Conservation (phyloP, 1,140 invertebrate species). For the Orius insidiosus region DNA sequence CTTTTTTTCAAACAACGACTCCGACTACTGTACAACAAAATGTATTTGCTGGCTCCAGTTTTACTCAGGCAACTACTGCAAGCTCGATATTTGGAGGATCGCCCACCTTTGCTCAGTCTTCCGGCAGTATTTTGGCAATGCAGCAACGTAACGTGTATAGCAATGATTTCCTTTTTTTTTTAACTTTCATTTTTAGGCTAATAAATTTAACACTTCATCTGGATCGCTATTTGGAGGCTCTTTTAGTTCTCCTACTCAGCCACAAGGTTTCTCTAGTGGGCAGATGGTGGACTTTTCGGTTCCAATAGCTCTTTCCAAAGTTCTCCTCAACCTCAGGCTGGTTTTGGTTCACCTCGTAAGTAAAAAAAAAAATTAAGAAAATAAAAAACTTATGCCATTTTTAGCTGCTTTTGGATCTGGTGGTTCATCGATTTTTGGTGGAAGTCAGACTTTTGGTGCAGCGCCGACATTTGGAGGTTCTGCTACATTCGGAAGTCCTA, state of each 20-base stretch:
- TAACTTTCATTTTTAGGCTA: not conserved
- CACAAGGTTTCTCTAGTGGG: too few species aligned
- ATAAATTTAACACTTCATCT: too few species aligned
- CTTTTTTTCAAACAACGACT: not conserved
- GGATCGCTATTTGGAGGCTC: too few species aligned
- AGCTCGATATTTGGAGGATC: slow-evolving; percentile 21
- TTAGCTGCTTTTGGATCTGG: not conserved
- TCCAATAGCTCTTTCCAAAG: too few species aligned
- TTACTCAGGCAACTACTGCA: slow-evolving; percentile 4
- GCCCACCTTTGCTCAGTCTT: slow-evolving; percentile 11
- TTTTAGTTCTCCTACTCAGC: too few species aligned
- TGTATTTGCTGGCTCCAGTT: not conserved
- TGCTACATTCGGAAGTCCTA: slow-evolving; percentile 28
- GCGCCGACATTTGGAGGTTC: slow-evolving; percentile 31
- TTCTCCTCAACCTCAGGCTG: too few species aligned
- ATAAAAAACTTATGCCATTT: not conserved
- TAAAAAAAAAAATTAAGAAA: not conserved
- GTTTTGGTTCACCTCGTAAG: too few species aligned
- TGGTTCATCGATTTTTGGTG: slow-evolving; percentile 15
- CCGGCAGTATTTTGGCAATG: slow-evolving; percentile 11
- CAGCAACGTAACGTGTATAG: slow-evolving; percentile 7
- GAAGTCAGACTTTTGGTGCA: slow-evolving; percentile 26
- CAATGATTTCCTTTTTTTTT: not conserved
- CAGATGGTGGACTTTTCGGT: too few species aligned
- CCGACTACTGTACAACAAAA: too few species aligned